phyloP scores from a whole-genome alignment of 2,113 vertebrate genomes.

The Typhlomys cinereus region DNA sequence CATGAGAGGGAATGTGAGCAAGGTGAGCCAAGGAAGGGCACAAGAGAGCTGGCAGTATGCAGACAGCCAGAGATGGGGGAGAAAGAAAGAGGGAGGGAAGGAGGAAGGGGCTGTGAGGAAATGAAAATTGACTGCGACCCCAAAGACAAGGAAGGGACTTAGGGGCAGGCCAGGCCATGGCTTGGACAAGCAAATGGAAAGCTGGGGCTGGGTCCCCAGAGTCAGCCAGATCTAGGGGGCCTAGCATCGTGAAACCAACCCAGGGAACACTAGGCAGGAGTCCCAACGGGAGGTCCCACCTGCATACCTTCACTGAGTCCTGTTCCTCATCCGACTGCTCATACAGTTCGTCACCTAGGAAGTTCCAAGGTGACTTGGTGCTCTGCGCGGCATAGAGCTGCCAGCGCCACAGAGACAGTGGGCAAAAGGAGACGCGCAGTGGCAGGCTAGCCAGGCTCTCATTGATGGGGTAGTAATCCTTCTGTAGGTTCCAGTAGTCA shows the following conservation, averaged over 20 bases:
- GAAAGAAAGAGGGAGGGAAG: neutral
- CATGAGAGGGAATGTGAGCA: neutral
- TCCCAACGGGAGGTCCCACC: neutral
- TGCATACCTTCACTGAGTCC: slow-evolving; percentile 94
- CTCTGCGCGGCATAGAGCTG: slow-evolving; percentile 96
- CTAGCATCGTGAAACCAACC: neutral
- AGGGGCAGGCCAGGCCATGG: too few relatives aligned
- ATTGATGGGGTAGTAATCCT: slow-evolving; percentile 96
- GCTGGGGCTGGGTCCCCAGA: neutral
- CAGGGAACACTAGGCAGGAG: neutral
- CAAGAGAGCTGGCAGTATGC: rapidly evolving
- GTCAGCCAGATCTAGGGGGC: neutral
- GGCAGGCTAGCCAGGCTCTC: slow-evolving; percentile 89
- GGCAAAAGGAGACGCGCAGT: slow-evolving; percentile 92
- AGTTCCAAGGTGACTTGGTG: slow-evolving; percentile 94
- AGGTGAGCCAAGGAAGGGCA: neutral
- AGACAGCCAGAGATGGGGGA: too few relatives aligned
- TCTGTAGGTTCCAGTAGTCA: slow-evolving; percentile 99
- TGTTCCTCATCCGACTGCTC: slow-evolving; percentile 98
- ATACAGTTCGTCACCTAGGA: slow-evolving; percentile 94
- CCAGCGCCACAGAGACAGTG: slow-evolving; percentile 97
- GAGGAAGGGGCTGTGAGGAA: neutral
- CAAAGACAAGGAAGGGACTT: neutral
- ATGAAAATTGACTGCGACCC: neutral
- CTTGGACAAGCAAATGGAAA: neutral